Conservation (phyloP, 2,888 invertebrate species). For the Philhelius pedissequus region DNA sequence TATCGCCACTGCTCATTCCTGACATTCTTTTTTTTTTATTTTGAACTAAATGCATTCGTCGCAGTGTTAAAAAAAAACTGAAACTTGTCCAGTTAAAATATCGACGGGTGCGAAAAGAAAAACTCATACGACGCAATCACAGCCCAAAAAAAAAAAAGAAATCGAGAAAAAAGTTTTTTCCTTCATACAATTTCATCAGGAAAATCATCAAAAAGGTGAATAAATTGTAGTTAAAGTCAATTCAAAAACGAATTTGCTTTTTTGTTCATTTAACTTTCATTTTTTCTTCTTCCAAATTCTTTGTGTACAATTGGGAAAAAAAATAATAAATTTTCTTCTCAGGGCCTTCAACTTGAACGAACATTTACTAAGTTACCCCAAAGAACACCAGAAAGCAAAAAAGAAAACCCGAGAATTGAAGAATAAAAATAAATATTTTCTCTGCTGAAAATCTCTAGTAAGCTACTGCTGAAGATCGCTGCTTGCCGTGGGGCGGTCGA, state of each 20-base stretch:
- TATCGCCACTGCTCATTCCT: slow-evolving; percentile 8
- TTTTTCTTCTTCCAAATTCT: slow-evolving; percentile 43
- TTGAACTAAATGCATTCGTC: slow-evolving; percentile 26
- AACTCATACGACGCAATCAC: slow-evolving; percentile 56
- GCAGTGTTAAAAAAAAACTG: slow-evolving; percentile 38
- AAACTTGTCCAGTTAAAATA: slow-evolving; percentile 47
- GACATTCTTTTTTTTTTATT: slow-evolving; percentile 57
- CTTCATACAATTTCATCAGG: slow-evolving; percentile 24
- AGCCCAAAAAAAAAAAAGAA: slow-evolving; percentile 23
- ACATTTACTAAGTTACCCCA: background rate
- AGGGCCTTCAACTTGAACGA: slow-evolving; percentile 53
- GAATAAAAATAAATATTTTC: background rate
- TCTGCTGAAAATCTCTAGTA: background rate
- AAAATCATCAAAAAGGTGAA: slow-evolving; percentile 51
- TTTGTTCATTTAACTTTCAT: background rate
- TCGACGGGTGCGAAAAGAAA: slow-evolving; percentile 25
- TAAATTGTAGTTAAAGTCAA: slow-evolving; percentile 5
- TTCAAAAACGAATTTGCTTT: background rate
- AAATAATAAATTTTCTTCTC: slow-evolving; percentile 19
- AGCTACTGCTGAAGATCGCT: slow-evolving; percentile 23
- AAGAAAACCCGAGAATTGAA: background rate
- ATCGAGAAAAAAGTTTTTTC: slow-evolving; percentile 39
- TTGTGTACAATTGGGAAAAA: slow-evolving; percentile 21
- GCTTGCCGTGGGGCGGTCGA: slow-evolving; percentile 33
- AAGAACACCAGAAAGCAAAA: background rate